Conservation (phyloP, 2,797 vertebrate genomes). For the Lophotriccus pileatus region DNA sequence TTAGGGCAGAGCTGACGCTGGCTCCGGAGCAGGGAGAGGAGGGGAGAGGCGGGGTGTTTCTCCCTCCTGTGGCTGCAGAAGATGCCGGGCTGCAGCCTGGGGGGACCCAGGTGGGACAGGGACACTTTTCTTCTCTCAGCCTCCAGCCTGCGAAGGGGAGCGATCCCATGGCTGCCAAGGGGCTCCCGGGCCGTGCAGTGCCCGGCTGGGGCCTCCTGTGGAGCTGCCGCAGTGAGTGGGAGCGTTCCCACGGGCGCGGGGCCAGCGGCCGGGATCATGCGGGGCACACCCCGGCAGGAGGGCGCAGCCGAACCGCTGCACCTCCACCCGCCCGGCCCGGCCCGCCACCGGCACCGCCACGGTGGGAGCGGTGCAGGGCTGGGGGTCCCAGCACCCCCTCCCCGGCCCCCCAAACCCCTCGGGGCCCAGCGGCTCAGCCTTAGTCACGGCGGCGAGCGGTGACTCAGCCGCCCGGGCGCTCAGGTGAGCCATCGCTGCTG, state of each 20-base stretch:
- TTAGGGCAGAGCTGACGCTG: neutral
- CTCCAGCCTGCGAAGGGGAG: neutral
- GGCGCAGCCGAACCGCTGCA: slow-evolving; percentile 14
- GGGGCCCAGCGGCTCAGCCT: neutral
- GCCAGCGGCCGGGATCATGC: slow-evolving; percentile 12
- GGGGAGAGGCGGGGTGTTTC: neutral
- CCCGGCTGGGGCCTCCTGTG: neutral
- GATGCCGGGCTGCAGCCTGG: neutral
- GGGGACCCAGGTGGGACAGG: neutral
- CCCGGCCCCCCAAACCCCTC: neutral
- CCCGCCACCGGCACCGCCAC: fast-evolving
- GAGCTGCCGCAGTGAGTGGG: neutral
- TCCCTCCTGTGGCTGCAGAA: neutral
- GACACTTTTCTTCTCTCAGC: neutral
- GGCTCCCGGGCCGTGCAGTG: neutral
- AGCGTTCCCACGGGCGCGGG: slow-evolving; percentile 38
- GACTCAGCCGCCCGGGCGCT: neutral
- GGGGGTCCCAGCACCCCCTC: neutral
- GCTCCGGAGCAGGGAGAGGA: neutral
- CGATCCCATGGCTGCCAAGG: neutral
- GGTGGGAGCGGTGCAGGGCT: fast-evolving
- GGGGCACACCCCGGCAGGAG: slow-evolving; percentile 30
- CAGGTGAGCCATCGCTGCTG: slow-evolving; percentile 4
- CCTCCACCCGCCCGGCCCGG: neutral
- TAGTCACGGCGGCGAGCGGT: neutral